Evolutionary conservation across 2,113 vertebrate genomes (phyloP).

Genomic region (Ailuropoda melanoleuca): DNA sequence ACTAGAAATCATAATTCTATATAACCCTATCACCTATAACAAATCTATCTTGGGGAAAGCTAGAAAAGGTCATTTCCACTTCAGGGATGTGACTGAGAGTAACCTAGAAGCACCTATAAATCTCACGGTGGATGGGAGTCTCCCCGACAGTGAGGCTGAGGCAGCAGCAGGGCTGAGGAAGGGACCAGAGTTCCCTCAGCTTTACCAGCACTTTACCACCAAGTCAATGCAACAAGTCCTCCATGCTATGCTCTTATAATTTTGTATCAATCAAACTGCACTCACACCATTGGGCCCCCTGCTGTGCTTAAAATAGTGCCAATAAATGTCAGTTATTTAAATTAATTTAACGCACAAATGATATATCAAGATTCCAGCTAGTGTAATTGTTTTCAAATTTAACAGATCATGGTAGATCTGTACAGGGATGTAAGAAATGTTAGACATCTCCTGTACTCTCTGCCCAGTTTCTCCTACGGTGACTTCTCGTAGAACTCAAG

Average conservation of each 20-base stretch:
- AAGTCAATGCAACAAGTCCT: accelerated
- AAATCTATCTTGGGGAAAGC: neutral
- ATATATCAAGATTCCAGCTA: neutral
- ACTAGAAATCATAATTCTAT: neutral
- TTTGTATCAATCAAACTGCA: neutral
- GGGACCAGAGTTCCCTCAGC: neutral
- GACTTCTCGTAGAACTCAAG: neutral
- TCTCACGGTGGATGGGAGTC: neutral
- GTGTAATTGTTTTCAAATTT: neutral
- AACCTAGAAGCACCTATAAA: neutral
- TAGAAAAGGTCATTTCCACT: neutral
- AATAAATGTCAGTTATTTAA: neutral
- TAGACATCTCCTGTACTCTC: neutral
- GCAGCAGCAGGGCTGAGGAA: too few species aligned
- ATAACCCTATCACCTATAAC: neutral
- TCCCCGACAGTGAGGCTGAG: neutral
- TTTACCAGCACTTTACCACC: neutral
- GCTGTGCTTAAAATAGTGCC: neutral
- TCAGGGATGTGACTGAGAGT: neutral
- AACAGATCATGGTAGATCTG: neutral
- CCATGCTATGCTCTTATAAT: neutral
- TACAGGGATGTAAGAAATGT: neutral
- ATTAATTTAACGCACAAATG: neutral
- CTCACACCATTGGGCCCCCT: neutral
- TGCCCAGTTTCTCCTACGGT: neutral